Base-by-base conservation (phyloP, 2,888 invertebrate genomes). In the Gisinianus flammeolus region DNA sequence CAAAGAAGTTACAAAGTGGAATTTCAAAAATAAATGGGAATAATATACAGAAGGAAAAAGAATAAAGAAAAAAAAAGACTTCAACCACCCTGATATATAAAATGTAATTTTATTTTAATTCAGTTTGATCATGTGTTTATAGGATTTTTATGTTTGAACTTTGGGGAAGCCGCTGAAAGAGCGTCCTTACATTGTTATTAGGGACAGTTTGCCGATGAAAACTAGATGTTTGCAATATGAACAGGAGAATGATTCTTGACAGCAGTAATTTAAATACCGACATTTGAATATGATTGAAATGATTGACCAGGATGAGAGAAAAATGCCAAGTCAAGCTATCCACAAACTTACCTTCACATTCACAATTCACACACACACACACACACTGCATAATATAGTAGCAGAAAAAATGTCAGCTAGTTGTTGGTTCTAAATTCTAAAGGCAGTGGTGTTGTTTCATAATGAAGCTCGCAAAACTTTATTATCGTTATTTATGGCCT, bases 401-500 rank as follows among this genome's bases (percentile, higher is more conserved):
- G n/a, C n/a, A n/a, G n/a, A n/a, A n/a, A n/a, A n/a, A n/a, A n/a
- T n/a, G n/a, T n/a, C n/a, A n/a, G n/a, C n/a, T 16, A 44, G 12
- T 12, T 62, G 8, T 62, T 26, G 26, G 19, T 44, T 44, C 62
- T 62, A 62, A 62, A 44, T 44, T 44, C 44, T 44, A 19, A 19
- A 44, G 19, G 26, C 62, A 54, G n/a, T 62, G 24, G 28, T 12
- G 62, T 28, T 8, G 12, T 24, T 24, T 58, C 3, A n/a, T 8
- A 58, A 71, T 56, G 28, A 28, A 71, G 1, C 54, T 56, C 26
- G 56, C 56, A 31, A 72, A 58, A 58, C 58, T 56, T 72, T 72
- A 72, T 72, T 72, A 33, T 31, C 33, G 30, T 72, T 72, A 72
- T 72, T 72, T 72, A 72, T 72, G 72, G 22, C 22, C 56, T 31